Percentiles rank a stretch among this genome's conserved stretches.
These are phyloP conservation scores for Okapia johnstoni DNA, from an alignment of 2,113 vertebrate species.

Conservation along the genomic window DNA sequence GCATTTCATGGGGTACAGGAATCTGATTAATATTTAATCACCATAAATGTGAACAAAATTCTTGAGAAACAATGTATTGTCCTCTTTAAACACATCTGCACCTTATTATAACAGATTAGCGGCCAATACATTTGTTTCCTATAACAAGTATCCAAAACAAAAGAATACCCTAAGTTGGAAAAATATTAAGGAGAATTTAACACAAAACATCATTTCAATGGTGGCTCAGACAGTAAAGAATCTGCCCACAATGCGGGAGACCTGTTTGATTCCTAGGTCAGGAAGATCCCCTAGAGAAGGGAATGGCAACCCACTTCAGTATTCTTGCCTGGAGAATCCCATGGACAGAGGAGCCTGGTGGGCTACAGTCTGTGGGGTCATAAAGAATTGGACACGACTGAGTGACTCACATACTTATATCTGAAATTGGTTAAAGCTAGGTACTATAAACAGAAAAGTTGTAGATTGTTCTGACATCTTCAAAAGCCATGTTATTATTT, in stretches of 20 bases:
- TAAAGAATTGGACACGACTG: background rate
- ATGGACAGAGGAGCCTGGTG: background rate
- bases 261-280: background rate
- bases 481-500: conserved; percentile 26
- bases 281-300: background rate
- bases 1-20: background rate
- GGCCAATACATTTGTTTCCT: background rate
- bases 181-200: conserved; percentile 12
- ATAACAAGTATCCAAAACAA: background rate
- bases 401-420: background rate
- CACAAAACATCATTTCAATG: background rate
- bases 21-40: conserved; percentile 21
- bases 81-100: background rate
- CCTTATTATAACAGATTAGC: background rate
- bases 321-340: background rate
- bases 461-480: background rate
- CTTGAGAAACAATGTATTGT: background rate
- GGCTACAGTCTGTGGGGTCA: background rate
- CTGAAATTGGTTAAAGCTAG: conserved; percentile 17
- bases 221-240: background rate
- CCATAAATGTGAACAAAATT: background rate
- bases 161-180: background rate
- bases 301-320: background rate
- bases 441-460: background rate
- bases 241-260: background rate